Evolutionary conservation across 2,888 invertebrate species (phyloP).

Genomic region (Syritta pipiens): DNA sequence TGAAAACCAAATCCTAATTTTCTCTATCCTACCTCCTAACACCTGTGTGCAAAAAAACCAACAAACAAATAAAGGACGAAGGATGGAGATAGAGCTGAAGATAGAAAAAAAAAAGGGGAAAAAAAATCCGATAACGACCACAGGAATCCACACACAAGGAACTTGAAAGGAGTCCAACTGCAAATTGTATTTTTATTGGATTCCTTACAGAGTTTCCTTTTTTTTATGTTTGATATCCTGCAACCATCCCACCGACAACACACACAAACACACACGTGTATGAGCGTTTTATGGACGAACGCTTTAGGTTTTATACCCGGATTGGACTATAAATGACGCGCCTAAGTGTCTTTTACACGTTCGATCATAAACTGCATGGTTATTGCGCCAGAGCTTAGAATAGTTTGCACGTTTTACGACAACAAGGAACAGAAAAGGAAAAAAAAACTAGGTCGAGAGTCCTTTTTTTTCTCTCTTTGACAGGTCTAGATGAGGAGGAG

Average conservation of each 20-base stretch:
- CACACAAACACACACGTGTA: slow-evolving; percentile 6
- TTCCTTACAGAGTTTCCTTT: slow-evolving; percentile 43
- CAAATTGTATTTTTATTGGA: slow-evolving; percentile 68
- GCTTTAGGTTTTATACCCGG: slow-evolving; percentile 56
- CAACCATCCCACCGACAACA: background rate
- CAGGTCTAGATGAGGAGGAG: slow-evolving; percentile 15
- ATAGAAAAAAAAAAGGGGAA: slow-evolving; percentile 9
- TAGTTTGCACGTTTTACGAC: slow-evolving; percentile 49
- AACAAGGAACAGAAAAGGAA: background rate
- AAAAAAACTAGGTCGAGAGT: too few species aligned
- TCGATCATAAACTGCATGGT: slow-evolving; percentile 64
- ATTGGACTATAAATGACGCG: slow-evolving; percentile 64
- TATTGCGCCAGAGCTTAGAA: slow-evolving; percentile 38
- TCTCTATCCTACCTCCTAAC: slow-evolving; percentile 23
- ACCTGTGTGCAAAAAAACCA: slow-evolving; percentile 53
- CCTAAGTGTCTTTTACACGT: slow-evolving; percentile 63
- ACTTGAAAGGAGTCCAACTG: slow-evolving; percentile 60
- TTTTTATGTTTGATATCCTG: slow-evolving; percentile 50
- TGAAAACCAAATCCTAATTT: slow-evolving; percentile 64
- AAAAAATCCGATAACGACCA: slow-evolving; percentile 65
- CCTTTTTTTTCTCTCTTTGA: background rate
- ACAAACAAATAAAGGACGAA: slow-evolving; percentile 19
- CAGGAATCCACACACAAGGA: slow-evolving; percentile 52
- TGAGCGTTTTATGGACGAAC: slow-evolving; percentile 47
- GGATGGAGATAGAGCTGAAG: background rate